phyloP scores from a whole-genome alignment of 2,797 vertebrate species.

The Phataginus tricuspis region DNA sequence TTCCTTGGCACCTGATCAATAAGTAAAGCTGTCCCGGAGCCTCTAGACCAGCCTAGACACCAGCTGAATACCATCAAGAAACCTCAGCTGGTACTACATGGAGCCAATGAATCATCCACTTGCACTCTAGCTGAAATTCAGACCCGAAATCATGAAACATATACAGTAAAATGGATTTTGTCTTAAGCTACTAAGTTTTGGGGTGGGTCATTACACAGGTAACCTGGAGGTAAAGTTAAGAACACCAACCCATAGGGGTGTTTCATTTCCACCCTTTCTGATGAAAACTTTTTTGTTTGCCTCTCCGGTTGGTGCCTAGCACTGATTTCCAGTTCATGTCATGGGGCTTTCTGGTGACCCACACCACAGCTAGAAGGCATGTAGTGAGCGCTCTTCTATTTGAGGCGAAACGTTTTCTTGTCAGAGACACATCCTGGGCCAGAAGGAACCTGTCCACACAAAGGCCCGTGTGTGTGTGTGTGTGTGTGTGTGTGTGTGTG shows the following conservation, averaged over 20 bases:
- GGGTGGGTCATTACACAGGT: not conserved
- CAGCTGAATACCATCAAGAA: not conserved
- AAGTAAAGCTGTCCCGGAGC: not conserved
- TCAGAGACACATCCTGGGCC: not conserved
- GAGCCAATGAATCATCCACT: not conserved
- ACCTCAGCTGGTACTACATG: not conserved
- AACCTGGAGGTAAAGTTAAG: not conserved
- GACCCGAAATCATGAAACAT: not conserved
- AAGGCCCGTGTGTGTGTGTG: not conserved
- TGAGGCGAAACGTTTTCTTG: not conserved
- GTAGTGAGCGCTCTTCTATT: not conserved
- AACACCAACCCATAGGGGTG: not conserved
- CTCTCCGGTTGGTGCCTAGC: not conserved
- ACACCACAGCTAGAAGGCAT: not conserved
- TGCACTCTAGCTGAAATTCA: not conserved
- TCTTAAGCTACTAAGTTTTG: not conserved
- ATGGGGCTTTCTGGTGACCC: not conserved
- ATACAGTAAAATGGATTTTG: not conserved
- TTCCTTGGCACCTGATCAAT: not conserved
- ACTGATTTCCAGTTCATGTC: not conserved
- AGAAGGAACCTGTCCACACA: constrained; percentile 11
- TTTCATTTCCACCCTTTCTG: not conserved
- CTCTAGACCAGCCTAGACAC: not conserved
- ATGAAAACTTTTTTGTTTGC: not conserved
- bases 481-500: not conserved